A percentile compares a stretch with the other conserved stretches of the same genome.
These are phyloP conservation scores for Calameuta pallipes DNA, from an alignment of 2,888 invertebrate genomes.

Conservation along the genomic window DNA sequence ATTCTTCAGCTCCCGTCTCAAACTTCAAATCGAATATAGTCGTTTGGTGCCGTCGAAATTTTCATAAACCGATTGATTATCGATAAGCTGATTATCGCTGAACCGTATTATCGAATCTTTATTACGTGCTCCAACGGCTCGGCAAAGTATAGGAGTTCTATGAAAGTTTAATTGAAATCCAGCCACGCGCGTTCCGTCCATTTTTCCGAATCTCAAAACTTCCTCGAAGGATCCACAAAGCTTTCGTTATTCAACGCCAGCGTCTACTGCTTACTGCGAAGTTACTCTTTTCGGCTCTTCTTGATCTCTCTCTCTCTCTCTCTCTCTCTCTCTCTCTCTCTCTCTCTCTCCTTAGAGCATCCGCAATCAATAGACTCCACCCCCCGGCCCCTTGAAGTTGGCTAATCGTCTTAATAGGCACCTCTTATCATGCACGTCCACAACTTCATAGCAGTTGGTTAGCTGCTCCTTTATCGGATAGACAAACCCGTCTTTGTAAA, in stretches of 20 bases:
- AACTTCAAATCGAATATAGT: background rate
- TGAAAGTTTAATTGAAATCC: conserved; percentile 50
- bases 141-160: conserved; percentile 41
- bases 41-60: background rate
- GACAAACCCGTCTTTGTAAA: background rate
- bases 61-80: conserved; percentile 31
- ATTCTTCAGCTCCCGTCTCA: background rate
- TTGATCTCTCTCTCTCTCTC: too few species aligned
- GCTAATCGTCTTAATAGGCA: background rate
- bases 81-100: conserved; percentile 43
- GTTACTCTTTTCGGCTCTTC: background rate
- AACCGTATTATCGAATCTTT: conserved; percentile 46
- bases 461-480: background rate
- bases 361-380: background rate
- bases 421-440: background rate
- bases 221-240: conserved; percentile 26
- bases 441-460: background rate
- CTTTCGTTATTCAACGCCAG: background rate
- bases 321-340: too few species aligned
- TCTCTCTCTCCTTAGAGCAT: background rate
- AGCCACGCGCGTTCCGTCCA: conserved; percentile 23
- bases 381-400: background rate
- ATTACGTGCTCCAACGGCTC: conserved; percentile 44
- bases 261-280: background rate
- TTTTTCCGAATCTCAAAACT: conserved; percentile 37